A percentile compares a stretch with the other conserved stretches of the same genome.
Evolutionary conservation across 2,888 invertebrate genomes (phyloP).

Genomic region (Diaprepes abbreviatus): DNA sequence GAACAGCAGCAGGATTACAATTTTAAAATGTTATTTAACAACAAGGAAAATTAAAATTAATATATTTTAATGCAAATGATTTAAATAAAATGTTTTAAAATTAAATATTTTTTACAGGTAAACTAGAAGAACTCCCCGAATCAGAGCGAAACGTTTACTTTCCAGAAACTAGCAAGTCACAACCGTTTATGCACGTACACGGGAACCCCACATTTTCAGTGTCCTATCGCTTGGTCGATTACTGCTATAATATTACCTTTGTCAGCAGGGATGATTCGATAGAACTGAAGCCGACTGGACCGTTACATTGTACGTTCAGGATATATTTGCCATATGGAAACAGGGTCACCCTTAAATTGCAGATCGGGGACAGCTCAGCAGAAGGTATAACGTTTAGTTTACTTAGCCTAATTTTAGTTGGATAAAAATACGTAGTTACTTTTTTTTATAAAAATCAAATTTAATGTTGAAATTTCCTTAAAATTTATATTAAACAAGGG

Average conservation of each 20-base stretch:
- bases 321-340: conserved; percentile 81
- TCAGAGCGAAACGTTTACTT: conserved; percentile 75
- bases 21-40: too few species aligned
- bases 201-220: conserved; percentile 78
- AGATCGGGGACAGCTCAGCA: conserved; percentile 69
- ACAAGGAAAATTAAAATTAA: too few species aligned
- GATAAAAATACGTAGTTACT: too few species aligned
- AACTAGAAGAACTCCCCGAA: conserved; percentile 76
- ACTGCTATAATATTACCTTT: conserved; percentile 79
- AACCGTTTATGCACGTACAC: conserved; percentile 72
- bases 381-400: conserved; percentile 54
- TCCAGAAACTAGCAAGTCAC: conserved; percentile 58
- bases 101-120: conserved; percentile 70
- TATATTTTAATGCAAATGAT: too few species aligned
- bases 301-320: conserved; percentile 77
- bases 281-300: conserved; percentile 73
- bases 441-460: too few species aligned
- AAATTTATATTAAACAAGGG: too few species aligned
- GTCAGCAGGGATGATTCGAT: conserved; percentile 76
- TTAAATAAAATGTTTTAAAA: too few species aligned
- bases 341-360: conserved; percentile 74
- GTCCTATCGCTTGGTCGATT: conserved; percentile 77
- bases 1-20: too few species aligned
- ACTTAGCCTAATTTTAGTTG: too few species aligned
- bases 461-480: too few species aligned